Conservation (phyloP, 2,113 vertebrate genomes). For the Gorsachius goisagi region DNA sequence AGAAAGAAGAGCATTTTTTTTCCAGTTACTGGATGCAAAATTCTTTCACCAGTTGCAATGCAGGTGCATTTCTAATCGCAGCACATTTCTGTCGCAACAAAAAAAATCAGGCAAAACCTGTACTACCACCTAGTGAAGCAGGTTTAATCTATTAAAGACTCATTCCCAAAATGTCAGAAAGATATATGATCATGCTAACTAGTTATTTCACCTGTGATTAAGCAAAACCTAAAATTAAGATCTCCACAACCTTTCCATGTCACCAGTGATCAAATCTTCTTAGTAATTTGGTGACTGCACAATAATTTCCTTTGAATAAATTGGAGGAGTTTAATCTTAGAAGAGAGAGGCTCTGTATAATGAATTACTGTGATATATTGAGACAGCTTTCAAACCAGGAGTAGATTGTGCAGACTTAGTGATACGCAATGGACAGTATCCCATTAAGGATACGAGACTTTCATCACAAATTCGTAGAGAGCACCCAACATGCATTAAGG, state of each 20-base stretch:
- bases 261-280: background rate
- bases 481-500: background rate
- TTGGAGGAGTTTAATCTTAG: background rate
- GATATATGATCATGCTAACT: background rate
- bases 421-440: background rate
- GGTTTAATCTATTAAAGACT: background rate
- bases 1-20: background rate
- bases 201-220: background rate
- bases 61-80: background rate
- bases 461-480: background rate
- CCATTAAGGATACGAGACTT: background rate
- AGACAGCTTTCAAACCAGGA: background rate
- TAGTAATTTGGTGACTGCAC: background rate
- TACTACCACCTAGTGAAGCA: background rate
- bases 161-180: background rate
- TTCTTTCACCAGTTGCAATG: background rate
- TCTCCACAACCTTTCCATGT: background rate
- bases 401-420: background rate
- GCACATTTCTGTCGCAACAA: background rate
- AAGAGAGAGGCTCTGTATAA: background rate
- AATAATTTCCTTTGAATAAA: background rate
- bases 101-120: background rate
- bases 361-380: background rate
- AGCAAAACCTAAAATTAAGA: background rate
- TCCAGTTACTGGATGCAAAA: background rate